Conservation (phyloP, 2,888 invertebrate species). For the Conops quadrifasciatus region DNA sequence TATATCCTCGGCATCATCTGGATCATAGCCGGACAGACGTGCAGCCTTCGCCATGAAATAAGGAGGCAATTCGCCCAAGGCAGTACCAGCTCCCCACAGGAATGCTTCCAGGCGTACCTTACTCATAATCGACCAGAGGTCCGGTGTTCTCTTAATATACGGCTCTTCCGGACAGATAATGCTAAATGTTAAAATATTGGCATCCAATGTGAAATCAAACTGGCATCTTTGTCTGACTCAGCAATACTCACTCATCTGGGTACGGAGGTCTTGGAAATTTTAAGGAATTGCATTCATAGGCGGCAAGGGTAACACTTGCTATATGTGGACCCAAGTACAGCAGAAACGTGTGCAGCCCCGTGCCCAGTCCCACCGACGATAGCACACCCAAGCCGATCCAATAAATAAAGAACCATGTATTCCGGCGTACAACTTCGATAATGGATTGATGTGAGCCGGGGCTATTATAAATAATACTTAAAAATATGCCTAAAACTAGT, state of each 20-base stretch:
- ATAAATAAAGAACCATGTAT: constrained; percentile 71
- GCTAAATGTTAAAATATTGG: constrained; percentile 65
- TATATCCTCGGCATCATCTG: constrained; percentile 74
- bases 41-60: constrained; percentile 99
- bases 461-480: constrained; percentile 61
- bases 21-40: constrained; percentile 73
- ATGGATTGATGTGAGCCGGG: constrained; percentile 63
- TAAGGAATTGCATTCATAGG: constrained; percentile 94
- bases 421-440: constrained; percentile 60
- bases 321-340: constrained; percentile 99
- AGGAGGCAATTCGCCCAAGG: constrained; percentile 97
- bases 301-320: constrained; percentile 96
- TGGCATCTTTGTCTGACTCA: constrained; percentile 20
- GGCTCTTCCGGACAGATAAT: constrained; percentile 88
- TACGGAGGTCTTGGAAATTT: constrained; percentile 98
- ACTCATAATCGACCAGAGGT: constrained; percentile 92
- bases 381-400: constrained; percentile 95
- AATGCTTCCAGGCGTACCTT: constrained; percentile 95
- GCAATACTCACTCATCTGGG: constrained; percentile 85
- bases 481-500: constrained; percentile 60
- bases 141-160: constrained; percentile 73
- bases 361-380: constrained; percentile 97
- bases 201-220: not conserved
- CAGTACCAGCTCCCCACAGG: constrained; percentile 98
- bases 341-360: constrained; percentile 98